Base-by-base conservation (phyloP, 2,888 invertebrate genomes). In the Piscicola geometra region DNA sequence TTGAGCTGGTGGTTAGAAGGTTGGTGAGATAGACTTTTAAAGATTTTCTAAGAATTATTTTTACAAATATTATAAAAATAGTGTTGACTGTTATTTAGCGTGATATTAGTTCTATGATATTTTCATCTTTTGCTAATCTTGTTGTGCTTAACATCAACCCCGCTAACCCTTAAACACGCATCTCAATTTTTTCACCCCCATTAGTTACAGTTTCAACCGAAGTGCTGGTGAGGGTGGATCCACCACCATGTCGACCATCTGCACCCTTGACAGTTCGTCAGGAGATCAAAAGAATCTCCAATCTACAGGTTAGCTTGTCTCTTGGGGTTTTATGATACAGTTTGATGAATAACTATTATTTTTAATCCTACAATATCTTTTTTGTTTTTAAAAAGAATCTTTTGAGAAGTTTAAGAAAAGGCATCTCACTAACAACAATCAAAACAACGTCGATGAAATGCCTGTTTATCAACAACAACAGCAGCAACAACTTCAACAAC, bases 1-100 rank as follows among this genome's bases (percentile, higher is more conserved):
- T 89, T 32, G 89, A 89, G 82, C 84, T 89, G 36, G 86, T 89
- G 9, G 85, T 89, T 47, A 83, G 87, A 80, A 86, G 87, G 88
- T 88, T 81, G 83, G 84, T 82, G 30, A 52, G n/a, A n/a, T n/a
- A n/a, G n/a, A n/a, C n/a, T n/a, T n/a, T n/a, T n/a, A n/a, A n/a
- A n/a, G n/a, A n/a, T n/a, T n/a, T n/a, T n/a, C n/a, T n/a, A n/a
- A n/a, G n/a, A n/a, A n/a, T n/a, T n/a, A n/a, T n/a, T n/a, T n/a
- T n/a, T n/a, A n/a, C n/a, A n/a, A n/a, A n/a, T n/a, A n/a, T n/a
- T n/a, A n/a, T n/a, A n/a, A n/a, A n/a, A n/a, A n/a, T n/a, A n/a
- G n/a, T n/a, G n/a, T n/a, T n/a, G n/a, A n/a, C n/a, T n/a, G n/a
- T n/a, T n/a, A n/a, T n/a, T n/a, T n/a, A n/a, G n/a, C n/a, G n/a